Evolutionary conservation across 2,113 vertebrate genomes (phyloP).

Genomic region (Aptenodytes patagonicus): DNA sequence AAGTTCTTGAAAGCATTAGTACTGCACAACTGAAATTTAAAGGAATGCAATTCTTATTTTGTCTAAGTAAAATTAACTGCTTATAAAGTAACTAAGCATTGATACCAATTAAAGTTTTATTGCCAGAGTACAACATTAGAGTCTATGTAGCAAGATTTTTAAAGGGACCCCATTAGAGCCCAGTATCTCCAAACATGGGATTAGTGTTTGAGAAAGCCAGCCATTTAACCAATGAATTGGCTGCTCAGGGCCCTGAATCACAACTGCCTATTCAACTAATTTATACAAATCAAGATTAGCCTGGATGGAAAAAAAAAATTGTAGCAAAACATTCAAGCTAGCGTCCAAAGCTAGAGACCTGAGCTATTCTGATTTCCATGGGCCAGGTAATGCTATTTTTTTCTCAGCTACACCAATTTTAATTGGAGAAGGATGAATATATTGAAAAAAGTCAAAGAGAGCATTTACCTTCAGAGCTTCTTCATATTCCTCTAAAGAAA

Average conservation of each 20-base stretch:
- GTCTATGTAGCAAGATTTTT: neutral
- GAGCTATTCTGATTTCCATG: neutral
- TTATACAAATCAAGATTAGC: neutral
- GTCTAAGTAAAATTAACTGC: neutral
- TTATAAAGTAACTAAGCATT: neutral
- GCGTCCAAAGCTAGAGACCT: neutral
- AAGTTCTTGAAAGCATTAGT: neutral
- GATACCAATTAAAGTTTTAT: neutral
- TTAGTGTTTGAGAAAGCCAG: neutral
- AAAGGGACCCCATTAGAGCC: neutral
- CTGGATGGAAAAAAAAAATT: neutral
- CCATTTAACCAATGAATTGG: neutral
- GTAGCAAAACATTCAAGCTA: neutral
- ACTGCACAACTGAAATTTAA: neutral
- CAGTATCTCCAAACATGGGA: neutral
- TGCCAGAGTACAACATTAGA: neutral
- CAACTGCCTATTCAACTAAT: neutral
- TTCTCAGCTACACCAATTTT: neutral
- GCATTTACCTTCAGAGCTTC: slow-evolving; percentile 93
- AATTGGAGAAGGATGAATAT: neutral
- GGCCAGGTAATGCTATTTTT: neutral
- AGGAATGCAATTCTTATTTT: neutral
- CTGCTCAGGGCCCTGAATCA: neutral
- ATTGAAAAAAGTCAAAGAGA: slow-evolving; percentile 13
- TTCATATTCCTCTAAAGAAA: slow-evolving; percentile 90